Evolutionary conservation across 2,113 vertebrate genomes (phyloP), one percentile per base, ranked within the genome.

Genomic region (Bubalus kerabau): DNA sequence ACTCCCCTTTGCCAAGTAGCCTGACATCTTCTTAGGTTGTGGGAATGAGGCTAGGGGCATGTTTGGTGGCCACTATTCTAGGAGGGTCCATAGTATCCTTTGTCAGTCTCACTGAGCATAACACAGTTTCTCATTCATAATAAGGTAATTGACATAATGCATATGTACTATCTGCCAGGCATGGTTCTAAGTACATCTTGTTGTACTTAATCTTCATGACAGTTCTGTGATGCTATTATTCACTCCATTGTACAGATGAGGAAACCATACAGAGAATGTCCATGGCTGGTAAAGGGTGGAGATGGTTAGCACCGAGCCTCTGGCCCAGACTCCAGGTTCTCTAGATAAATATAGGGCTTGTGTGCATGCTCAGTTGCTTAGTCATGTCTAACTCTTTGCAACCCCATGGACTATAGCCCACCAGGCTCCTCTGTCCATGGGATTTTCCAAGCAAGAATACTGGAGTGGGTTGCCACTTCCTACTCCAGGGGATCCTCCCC

Each of bases 211-310:
- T 52, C 46, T 24, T 74, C 30, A 1, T 2, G 7, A 48, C 76
- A n/a, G 46, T 3, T 85, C 60, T 2, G 2, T 4, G 19, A 36
- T 10, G 6, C 28, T 8, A 0, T 36, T n/a, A 30, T 54, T 48
- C 24, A 12, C 36, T 23, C 60, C 32, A 10, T 23, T 9, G 1
- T 4, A 13, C 6, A 36, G 28, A 24, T 19, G 36, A 64, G 11
- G 19, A 13, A 7, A 82, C 24, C 10, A 6, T 7, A 10, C 32
- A 40, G 26, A 71, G 36, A 36, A 4, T 19, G 40, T 2, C 12
- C 12, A 0, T 0, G 6, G 26, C 7, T 10, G 7, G 23, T n/a
- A 50, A 52, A 21, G 7, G 15, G 15, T 13, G 28, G 28, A 11
- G 28, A 52, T 6, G 5, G 15, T 67, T n/a, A 28, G 71, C 80